phyloP scores from a whole-genome alignment of 2,113 vertebrate genomes.

The Ophthalmolycus amberensis region DNA sequence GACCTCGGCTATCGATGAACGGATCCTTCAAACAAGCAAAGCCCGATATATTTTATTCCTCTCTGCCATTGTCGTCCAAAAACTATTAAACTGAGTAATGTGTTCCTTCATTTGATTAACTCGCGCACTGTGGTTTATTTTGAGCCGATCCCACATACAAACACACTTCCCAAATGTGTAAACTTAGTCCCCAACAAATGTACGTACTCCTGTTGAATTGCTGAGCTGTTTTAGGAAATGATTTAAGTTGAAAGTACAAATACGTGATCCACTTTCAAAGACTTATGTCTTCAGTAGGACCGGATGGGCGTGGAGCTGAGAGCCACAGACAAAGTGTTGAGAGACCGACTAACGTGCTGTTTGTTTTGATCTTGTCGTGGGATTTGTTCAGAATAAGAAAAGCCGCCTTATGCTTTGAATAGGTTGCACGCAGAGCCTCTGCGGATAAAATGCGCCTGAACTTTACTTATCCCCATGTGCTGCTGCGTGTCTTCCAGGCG shows the following conservation, averaged over 20 bases:
- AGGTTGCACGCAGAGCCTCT: background rate
- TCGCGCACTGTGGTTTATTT: background rate
- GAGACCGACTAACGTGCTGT: background rate
- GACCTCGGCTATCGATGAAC: background rate
- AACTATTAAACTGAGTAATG: background rate
- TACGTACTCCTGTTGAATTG: no score
- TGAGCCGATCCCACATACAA: background rate
- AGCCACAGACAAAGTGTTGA: background rate
- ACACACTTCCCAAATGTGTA: background rate
- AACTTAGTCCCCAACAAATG: no score
- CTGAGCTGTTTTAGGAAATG: background rate
- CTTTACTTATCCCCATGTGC: background rate
- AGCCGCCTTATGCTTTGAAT: background rate
- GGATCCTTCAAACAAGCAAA: background rate
- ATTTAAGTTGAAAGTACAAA: background rate
- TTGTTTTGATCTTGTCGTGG: background rate
- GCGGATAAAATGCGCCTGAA: background rate
- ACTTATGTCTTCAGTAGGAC: background rate
- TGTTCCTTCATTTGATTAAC: slow-evolving; percentile 1
- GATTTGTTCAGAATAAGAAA: background rate
- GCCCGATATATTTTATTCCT: background rate
- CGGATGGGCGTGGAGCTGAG: background rate
- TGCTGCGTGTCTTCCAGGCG: slow-evolving; percentile 82
- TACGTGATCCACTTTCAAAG: background rate
- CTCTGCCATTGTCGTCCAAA: background rate